These are phyloP conservation scores for Gnathonemus longibarbis DNA, from an alignment of 2,113 vertebrate genomes.

Conservation along the genomic window DNA sequence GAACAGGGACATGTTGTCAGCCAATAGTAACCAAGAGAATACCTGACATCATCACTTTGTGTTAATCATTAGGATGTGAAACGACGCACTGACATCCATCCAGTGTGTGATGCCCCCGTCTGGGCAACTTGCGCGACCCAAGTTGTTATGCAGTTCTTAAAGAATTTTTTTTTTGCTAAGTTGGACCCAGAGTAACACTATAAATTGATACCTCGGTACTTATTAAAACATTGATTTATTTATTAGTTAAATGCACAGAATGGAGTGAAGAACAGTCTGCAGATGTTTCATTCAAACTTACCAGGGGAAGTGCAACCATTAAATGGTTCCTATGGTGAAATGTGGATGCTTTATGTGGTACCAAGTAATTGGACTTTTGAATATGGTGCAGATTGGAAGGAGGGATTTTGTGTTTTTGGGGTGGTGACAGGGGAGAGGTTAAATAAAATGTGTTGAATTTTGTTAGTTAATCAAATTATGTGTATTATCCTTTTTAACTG, in stretches of 20 bases:
- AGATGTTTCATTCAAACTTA: background rate
- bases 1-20: too few relatives aligned
- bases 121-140: rapidly evolving
- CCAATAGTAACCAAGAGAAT: too few relatives aligned
- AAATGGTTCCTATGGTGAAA: background rate
- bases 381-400: background rate
- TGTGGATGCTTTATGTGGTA: background rate
- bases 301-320: background rate
- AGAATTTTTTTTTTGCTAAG: background rate
- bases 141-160: background rate
- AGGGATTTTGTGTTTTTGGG: background rate
- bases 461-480: background rate
- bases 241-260: background rate
- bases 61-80: too few relatives aligned
- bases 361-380: too few relatives aligned
- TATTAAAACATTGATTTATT: background rate
- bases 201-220: too few relatives aligned
- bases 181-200: background rate
- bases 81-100: too few relatives aligned
- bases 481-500: background rate
- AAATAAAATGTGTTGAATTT: background rate
- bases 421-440: background rate
- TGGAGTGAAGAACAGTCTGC: background rate
- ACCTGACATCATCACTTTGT: too few relatives aligned
- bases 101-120: background rate